Evolutionary conservation across 2,113 vertebrate species (phyloP), one percentile per base, ranked within the genome.

Genomic region (Xenus cinereus): DNA sequence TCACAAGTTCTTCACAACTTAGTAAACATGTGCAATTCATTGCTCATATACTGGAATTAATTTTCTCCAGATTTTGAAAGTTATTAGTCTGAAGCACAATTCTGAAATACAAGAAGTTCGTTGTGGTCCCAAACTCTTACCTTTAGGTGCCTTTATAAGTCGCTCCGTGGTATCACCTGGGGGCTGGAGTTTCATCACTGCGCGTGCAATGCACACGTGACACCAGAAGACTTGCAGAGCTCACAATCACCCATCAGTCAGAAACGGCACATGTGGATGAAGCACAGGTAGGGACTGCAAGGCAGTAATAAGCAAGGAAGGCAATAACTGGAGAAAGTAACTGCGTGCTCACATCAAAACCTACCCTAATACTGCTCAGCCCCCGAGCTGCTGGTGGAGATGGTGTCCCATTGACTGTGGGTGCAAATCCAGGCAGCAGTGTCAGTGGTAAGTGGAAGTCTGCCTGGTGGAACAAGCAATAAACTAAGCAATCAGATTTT

Each of bases 341-440:
- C 15, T 9, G 15, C 12, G 18, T 6, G 28, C 57, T 88, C 43
- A 41, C 9, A 33, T 18, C 19, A 32, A 63, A 66, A 62, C 6
- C 33, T 30, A 23, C 46, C n/a, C 41, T 9, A 24, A 28, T 3
- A 9, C 28, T 32, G 46, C 7, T 24, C 46, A 50, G 22, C 3
- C 37, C 28, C 33, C 0, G 1, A 10, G 39, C 1, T 60, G 35
- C n/a, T 30, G n/a, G 22, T 0, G 1, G 37, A 35, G 10, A 3
- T 33, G 19, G 41, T 13, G 21, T n/a, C 37, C 66, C 23, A 14
- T 3, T 37, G 43, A 53, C 14, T 33, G 8, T 2, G 21, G 53
- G 59, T 17, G 37, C 37, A 57, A 83, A 53, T 12, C 26, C 48
- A 32, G 59, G 19, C 35, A 77, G 64, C 63, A n/a, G 57, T 15